Conservation (phyloP, 2,113 vertebrate species). For the Anguilla rostrata region DNA sequence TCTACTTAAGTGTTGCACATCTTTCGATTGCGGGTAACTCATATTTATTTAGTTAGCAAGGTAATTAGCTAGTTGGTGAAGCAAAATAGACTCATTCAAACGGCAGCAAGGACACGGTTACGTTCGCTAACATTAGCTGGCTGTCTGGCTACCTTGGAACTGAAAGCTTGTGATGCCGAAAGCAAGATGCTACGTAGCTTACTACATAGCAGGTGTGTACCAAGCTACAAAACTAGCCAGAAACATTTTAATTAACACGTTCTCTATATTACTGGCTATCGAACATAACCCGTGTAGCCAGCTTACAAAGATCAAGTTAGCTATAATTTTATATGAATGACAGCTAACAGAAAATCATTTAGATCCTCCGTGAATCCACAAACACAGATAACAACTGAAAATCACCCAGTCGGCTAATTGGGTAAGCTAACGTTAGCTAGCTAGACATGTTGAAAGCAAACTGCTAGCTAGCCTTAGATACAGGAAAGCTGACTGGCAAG, state of each 20-base stretch:
- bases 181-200: neutral
- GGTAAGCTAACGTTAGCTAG: slow-evolving; percentile 45
- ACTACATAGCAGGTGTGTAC: neutral
- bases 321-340: neutral
- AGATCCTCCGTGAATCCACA: neutral
- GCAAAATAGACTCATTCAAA: neutral
- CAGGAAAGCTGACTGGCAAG: neutral
- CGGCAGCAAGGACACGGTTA: neutral
- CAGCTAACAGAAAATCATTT: too few species aligned
- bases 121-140: slow-evolving; percentile 22
- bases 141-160: slow-evolving; percentile 33
- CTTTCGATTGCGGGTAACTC: too few species aligned
- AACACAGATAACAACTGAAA: neutral
- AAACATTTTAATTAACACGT: neutral
- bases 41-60: too few species aligned
- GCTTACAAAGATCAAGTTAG: neutral
- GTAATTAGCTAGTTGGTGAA: neutral
- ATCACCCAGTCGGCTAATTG: neutral
- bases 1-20: too few species aligned
- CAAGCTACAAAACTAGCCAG: neutral
- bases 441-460: neutral
- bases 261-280: neutral
- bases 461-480: neutral
- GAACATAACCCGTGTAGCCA: neutral
- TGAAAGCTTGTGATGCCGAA: neutral